A percentile compares a stretch with the other conserved stretches of the same genome.
These are phyloP conservation scores for Acropora yongei DNA, from an alignment of 64 coral and sea anemone genomes.

Conservation along the genomic window DNA sequence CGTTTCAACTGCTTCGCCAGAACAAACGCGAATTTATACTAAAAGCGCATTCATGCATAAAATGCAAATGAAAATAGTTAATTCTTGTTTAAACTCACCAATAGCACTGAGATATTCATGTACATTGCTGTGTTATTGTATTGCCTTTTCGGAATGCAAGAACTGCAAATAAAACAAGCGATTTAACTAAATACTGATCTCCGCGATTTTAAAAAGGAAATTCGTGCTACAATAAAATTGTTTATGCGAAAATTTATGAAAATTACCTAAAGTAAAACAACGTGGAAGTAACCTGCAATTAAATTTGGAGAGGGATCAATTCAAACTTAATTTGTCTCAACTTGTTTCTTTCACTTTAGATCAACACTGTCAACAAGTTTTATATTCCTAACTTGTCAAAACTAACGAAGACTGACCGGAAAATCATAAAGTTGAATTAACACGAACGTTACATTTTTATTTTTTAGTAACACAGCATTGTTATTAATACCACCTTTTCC, in stretches of 20 bases:
- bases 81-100: too few species aligned
- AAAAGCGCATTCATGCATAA: slow-evolving; percentile 15
- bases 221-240: background rate
- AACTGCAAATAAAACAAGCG: background rate
- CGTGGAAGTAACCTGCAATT: background rate
- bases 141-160: too few species aligned
- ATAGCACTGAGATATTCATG: too few species aligned
- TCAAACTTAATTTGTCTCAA: too few species aligned
- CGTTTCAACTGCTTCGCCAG: too few species aligned
- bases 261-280: background rate
- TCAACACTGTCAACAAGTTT: too few species aligned
- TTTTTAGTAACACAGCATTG: background rate
- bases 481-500: slow-evolving; percentile 16
- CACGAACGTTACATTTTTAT: background rate
- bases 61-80: background rate
- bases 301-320: background rate
- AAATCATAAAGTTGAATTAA: too few species aligned
- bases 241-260: background rate
- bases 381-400: too few species aligned
- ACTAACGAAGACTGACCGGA: too few species aligned
- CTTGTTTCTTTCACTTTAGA: too few species aligned
- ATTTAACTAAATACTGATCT: background rate
- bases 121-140: background rate
- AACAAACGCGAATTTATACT: background rate
- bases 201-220: background rate